Evolutionary conservation across 2,888 invertebrate species (phyloP), one percentile per base, ranked within the genome.

Genomic region (Spodoptera exigua): DNA sequence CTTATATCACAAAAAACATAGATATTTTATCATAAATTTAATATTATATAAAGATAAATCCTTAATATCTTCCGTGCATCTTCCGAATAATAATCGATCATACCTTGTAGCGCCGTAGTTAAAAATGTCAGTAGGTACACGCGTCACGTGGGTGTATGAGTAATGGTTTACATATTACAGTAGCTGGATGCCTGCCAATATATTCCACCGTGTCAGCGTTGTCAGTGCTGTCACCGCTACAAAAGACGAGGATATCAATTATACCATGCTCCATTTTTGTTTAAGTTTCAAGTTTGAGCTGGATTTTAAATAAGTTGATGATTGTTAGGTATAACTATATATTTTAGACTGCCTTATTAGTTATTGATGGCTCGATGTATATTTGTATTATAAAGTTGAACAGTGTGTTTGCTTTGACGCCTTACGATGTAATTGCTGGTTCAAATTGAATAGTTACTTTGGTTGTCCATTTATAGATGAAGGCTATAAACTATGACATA

Each of bases 141-240:
- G 47, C 18, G 12, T 37, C 27, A 47, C 67, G 17, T 27, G 62
- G 48, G 35, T 37, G 54, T 56, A 59, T 72, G 61, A 72, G 46
- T 72, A 59, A 70, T 70, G 52, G 51, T 21, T 43, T 40, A 59
- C 68, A 59, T 51, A 61, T 58, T 55, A 59, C 45, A 54, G 49
- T 49, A 58, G 55, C 36, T 70, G 70, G 73, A 58, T 7, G 43
- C 1, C 41, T 45, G 72, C 72, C 70, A 70, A 59, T 72, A 67
- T 46, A 49, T 62, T 53, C 53, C n/a, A 65, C 60, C 16, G 41
- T 17, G 36, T 40, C 47, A 54, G 32, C 13, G 21, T 45, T 14
- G 47, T 51, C 61, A 58, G 36, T 18, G 46, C 36, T 66, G 67
- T 63, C 57, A 46, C 9, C 13, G n/a, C 39, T 39, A 55, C 63